Conservation (phyloP, 2,797 vertebrate genomes). For the Hirundo rustica region DNA sequence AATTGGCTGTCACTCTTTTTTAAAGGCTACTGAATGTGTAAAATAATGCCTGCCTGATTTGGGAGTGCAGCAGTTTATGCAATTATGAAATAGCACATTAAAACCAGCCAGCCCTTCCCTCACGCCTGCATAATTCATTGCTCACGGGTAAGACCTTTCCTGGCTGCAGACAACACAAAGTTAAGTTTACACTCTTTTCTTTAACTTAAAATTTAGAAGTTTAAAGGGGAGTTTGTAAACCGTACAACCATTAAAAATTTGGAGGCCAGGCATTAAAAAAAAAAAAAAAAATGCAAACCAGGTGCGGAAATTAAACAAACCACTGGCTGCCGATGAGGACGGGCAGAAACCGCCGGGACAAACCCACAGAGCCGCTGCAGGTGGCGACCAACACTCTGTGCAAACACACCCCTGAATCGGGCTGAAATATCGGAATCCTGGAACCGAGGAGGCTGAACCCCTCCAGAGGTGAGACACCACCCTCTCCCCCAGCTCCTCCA, state of each 20-base stretch:
- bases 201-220: slow-evolving; percentile 65
- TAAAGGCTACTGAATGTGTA: slow-evolving; percentile 53
- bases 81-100: slow-evolving; percentile 67
- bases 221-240: slow-evolving; percentile 33
- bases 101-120: slow-evolving; percentile 41
- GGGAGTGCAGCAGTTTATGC: slow-evolving; percentile 59
- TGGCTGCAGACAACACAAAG: slow-evolving; percentile 41
- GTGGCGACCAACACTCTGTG: background rate
- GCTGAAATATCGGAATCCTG: background rate
- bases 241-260: background rate
- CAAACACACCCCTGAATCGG: background rate
- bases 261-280: background rate
- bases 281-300: background rate
- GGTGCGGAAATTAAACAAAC: background rate
- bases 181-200: slow-evolving; percentile 43
- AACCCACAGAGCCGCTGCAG: background rate
- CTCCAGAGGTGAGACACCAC: background rate
- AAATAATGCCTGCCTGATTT: slow-evolving; percentile 54
- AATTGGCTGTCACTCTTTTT: slow-evolving; percentile 54
- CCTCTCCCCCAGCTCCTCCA: background rate
- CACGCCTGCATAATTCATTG: slow-evolving; percentile 66
- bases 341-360: background rate
- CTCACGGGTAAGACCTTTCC: slow-evolving; percentile 50
- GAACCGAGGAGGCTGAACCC: background rate
- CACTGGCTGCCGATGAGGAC: background rate